Conservation (phyloP, 2,888 invertebrate genomes). For the Anaspis maculata region DNA sequence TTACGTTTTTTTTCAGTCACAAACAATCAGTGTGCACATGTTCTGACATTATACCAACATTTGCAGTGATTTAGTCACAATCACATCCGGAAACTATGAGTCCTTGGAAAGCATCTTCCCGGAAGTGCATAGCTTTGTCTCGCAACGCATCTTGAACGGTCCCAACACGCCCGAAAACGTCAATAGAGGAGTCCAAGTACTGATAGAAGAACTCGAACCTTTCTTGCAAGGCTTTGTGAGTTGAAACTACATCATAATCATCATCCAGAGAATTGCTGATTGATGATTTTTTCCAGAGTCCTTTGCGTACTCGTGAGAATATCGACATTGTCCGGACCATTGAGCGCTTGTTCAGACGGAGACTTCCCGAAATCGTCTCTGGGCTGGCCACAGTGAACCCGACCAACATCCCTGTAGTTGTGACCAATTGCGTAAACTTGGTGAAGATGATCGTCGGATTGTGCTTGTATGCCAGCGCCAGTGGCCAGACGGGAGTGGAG, state of each 20-base stretch:
- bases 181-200: constrained; percentile 38
- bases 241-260: constrained; percentile 12
- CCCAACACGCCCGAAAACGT: constrained; percentile 39
- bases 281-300: constrained; percentile 24
- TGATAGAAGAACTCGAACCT: constrained; percentile 42
- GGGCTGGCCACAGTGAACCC: constrained; percentile 24
- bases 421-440: constrained; percentile 28
- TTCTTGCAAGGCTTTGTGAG: constrained; percentile 43
- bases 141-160: constrained; percentile 40
- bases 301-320: constrained; percentile 30
- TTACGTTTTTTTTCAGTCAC: not conserved
- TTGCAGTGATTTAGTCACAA: constrained; percentile 35
- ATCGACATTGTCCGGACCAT: constrained; percentile 37
- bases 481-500: constrained; percentile 40
- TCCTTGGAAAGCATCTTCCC: constrained; percentile 42
- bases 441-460: constrained; percentile 33
- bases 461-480: constrained; percentile 31
- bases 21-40: no score
- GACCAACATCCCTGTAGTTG: constrained; percentile 25
- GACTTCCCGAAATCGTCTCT: constrained; percentile 34
- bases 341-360: constrained; percentile 31
- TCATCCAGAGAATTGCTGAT: constrained; percentile 1
- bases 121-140: constrained; percentile 44
- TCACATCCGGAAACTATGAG: constrained; percentile 36
- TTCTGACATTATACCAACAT: no score